Percentiles rank a stretch among this genome's conserved stretches.
phyloP scores from a whole-genome alignment of 2,113 vertebrate species.

The Morone chrysops region DNA sequence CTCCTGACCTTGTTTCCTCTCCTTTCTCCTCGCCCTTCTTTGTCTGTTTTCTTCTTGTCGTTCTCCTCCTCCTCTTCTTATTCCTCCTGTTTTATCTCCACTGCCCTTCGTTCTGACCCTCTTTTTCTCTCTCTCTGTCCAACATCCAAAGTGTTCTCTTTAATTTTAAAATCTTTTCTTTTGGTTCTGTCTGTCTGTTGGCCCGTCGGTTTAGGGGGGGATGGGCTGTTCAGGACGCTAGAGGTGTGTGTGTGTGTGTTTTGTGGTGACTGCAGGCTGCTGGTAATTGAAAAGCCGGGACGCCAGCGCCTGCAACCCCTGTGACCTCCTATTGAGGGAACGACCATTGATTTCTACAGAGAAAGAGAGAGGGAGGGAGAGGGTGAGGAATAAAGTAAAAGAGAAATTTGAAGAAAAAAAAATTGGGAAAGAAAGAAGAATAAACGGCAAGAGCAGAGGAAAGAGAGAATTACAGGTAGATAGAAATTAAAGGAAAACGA shows the following conservation, averaged over 20 bases:
- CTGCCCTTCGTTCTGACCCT: background rate
- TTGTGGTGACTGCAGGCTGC: constrained; percentile 71
- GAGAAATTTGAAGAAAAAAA: constrained; percentile 26
- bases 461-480: background rate
- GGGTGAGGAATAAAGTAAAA: constrained; percentile 30
- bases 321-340: constrained; percentile 84
- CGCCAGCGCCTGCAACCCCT: constrained; percentile 62
- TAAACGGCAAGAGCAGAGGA: background rate
- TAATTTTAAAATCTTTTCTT: constrained; percentile 17
- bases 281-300: constrained; percentile 85
- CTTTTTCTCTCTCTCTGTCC: background rate
- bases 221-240: constrained; percentile 14
- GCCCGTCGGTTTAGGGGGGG: constrained; percentile 8
- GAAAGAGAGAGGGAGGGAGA: constrained; percentile 43
- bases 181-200: constrained; percentile 14
- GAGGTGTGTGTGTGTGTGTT: constrained; percentile 41
- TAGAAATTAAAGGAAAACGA: background rate
- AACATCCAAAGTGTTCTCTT: constrained; percentile 3
- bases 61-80: background rate
- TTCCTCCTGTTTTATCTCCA: background rate
- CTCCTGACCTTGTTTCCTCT: background rate
- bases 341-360: constrained; percentile 81
- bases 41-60: background rate
- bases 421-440: constrained; percentile 7
- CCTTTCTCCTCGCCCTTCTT: background rate